A percentile compares a stretch with the other conserved stretches of the same genome.
These are phyloP conservation scores for Rhingia rostrata DNA, from an alignment of 2,888 invertebrate genomes.

Conservation along the genomic window DNA sequence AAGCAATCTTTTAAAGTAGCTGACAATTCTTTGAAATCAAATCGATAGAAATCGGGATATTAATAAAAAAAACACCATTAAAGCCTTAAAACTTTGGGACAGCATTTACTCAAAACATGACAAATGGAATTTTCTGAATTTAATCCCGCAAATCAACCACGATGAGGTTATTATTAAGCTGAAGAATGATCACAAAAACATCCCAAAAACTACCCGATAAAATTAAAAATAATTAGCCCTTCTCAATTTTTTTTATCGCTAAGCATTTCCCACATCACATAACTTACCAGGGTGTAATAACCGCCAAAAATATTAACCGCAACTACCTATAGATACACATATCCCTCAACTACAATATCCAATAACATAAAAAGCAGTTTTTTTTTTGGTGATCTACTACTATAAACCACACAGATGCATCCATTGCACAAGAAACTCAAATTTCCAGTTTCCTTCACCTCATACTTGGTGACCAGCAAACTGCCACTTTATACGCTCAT, in stretches of 20 bases:
- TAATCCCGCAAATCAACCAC: too few species aligned
- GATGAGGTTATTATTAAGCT: too few species aligned
- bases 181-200: too few species aligned
- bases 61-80: too few species aligned
- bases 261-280: slow-evolving; percentile 44
- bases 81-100: too few species aligned
- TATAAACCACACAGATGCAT: not conserved
- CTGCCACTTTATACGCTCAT: slow-evolving; percentile 42
- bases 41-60: too few species aligned
- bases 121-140: too few species aligned
- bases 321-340: not conserved
- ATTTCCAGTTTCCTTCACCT: slow-evolving; percentile 53
- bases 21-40: too few species aligned
- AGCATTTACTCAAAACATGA: too few species aligned
- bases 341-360: slow-evolving; percentile 32
- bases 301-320: slow-evolving; percentile 55
- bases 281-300: slow-evolving; percentile 24
- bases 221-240: not conserved
- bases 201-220: too few species aligned
- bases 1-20: too few species aligned
- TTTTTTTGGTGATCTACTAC: slow-evolving; percentile 55
- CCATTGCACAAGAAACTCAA: slow-evolving; percentile 32
- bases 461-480: slow-evolving; percentile 19
- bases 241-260: not conserved
- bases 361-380: slow-evolving; percentile 56